phyloP scores from a whole-genome alignment of 1,140 invertebrate genomes.

The Melipona quadrifasciata region DNA sequence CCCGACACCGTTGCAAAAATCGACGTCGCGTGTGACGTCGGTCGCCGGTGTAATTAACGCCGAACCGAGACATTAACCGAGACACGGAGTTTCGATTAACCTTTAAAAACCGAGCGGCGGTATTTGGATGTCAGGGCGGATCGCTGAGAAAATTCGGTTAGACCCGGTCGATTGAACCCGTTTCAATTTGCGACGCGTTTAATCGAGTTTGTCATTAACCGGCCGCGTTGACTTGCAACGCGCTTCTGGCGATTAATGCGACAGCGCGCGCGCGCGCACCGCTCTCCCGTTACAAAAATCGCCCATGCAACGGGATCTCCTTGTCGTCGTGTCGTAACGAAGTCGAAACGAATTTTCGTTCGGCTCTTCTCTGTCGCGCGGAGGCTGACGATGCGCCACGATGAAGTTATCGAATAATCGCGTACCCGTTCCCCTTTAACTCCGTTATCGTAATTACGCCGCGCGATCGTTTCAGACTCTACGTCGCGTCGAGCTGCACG shows the following conservation, averaged over 20 bases:
- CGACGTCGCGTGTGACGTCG: too few species aligned
- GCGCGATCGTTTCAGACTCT: neutral
- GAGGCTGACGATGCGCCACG: neutral
- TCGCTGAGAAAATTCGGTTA: neutral
- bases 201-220: constrained; percentile 22
- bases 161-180: neutral
- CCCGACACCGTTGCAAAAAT: neutral
- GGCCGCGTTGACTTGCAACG: constrained; percentile 5
- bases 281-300: constrained; percentile 5
- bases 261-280: too few species aligned
- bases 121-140: neutral
- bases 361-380: neutral
- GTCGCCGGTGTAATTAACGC: neutral
- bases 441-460: constrained; percentile 3
- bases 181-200: constrained; percentile 16
- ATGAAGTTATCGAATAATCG: constrained; percentile 22
- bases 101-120: neutral
- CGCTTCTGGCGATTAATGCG: neutral
- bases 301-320: neutral
- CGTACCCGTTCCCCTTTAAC: constrained; percentile 13
- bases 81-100: neutral
- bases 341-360: constrained; percentile 10
- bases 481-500: too few species aligned
- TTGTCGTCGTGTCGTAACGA: neutral
- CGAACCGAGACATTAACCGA: neutral